Evolutionary conservation across 2,797 vertebrate species (phyloP), one percentile per base, ranked within the genome.

Genomic region (Chelon auratus): DNA sequence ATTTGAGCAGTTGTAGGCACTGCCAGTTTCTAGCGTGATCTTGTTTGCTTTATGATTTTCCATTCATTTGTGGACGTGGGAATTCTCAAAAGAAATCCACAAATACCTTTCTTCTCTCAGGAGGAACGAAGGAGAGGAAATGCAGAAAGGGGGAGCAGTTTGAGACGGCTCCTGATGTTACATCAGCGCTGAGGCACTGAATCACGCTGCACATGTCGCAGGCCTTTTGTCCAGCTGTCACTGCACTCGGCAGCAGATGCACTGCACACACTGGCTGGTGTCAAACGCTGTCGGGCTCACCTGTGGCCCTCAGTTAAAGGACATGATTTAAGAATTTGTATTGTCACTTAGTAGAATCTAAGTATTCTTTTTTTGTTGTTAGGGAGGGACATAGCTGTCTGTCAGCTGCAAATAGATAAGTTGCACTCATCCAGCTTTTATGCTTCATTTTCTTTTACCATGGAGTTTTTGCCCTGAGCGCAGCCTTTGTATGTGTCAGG

Each of bases 191-290:
- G 65, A 72, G 62, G 26, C 51, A 8, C 63, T 76, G 79, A 80
- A 75, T 82, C 63, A 53, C 5, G 69, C 45, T 9, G 70, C 78
- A 68, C 72, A 17, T 72, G 87, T 87, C 84, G 37, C 22, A 33
- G 78, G 71, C 71, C 77, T 75, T 87, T 87, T 84, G 81, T 84
- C 14, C 90, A 85, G 83, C 86, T 91, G 91, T 88, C 88, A 72
- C 55, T 55, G 80, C 67, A 3, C 81, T 85, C 74, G 40, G 80
- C 72, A 58, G 71, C 88, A 83, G 75, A 89, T 81, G 83, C 75
- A 58, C 66, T 1, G 56, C 57, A 71, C 71, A 68, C 77, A 39
- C 3, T 42, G 62, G 63, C 71, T 30, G 47, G 51, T 78, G 76
- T 84, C 81, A 57, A 57, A 70, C 4, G 72, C 87, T 83, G 88